phyloP scores from a whole-genome alignment of 1,140 invertebrate genomes.

The Ylistrum balloti region DNA sequence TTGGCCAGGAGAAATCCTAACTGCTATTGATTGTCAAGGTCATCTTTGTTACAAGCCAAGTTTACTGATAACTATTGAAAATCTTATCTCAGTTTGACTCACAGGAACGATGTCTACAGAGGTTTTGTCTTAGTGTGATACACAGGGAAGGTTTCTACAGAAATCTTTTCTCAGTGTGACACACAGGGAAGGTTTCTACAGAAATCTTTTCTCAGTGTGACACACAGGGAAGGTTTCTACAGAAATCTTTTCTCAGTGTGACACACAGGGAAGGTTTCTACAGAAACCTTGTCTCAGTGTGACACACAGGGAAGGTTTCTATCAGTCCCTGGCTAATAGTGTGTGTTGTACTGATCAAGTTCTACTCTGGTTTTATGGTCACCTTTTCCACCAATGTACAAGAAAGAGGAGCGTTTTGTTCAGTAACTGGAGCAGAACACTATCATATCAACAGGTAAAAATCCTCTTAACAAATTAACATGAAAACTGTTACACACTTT shows the following conservation, averaged over 20 bases:
- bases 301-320: not conserved
- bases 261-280: not conserved
- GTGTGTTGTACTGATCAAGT: not conserved
- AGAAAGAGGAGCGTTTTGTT: constrained; percentile 18
- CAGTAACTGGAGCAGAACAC: constrained; percentile 4
- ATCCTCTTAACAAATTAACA: not conserved
- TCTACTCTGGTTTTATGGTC: not conserved
- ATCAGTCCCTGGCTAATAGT: not conserved
- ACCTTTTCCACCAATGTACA: not conserved
- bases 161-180: too few species aligned
- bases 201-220: too few species aligned
- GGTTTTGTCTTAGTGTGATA: too few species aligned
- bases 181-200: too few species aligned
- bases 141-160: too few species aligned
- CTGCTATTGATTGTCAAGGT: not conserved
- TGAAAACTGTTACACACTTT: constrained; percentile 22
- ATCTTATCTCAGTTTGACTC: too few species aligned
- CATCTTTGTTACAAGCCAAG: not conserved
- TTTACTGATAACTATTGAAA: not conserved
- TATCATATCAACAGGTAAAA: not conserved
- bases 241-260: too few species aligned
- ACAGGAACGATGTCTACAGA: too few species aligned
- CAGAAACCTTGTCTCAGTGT: not conserved
- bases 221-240: too few species aligned
- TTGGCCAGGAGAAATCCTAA: not conserved